phyloP scores from a whole-genome alignment of 1,140 invertebrate species.

The Schlechtendalia chinensis region DNA sequence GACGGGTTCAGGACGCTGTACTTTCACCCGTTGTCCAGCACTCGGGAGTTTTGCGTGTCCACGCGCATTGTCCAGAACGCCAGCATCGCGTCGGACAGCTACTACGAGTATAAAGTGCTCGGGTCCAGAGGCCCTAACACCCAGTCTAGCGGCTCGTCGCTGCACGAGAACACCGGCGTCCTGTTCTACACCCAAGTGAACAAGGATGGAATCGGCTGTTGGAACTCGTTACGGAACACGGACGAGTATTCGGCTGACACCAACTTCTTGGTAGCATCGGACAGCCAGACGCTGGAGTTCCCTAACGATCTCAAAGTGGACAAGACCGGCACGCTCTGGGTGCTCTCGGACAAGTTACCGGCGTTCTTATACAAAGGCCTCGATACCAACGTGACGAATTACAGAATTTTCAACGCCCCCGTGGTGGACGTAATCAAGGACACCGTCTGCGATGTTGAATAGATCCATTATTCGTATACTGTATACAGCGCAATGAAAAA shows the following conservation, averaged over 20 bases:
- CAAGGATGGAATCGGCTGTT: constrained; percentile 73
- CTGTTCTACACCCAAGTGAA: constrained; percentile 75
- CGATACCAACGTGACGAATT: constrained; percentile 74
- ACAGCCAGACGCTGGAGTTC: constrained; percentile 73
- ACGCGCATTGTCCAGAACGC: constrained; percentile 66
- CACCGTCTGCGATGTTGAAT: constrained; percentile 66
- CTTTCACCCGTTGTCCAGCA: constrained; percentile 74
- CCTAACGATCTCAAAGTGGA: constrained; percentile 76
- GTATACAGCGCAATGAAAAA: not conserved
- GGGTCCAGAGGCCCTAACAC: constrained; percentile 69
- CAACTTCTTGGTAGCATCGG: constrained; percentile 66
- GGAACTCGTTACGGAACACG: constrained; percentile 61
- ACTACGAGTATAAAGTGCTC: constrained; percentile 66
- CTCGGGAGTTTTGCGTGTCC: constrained; percentile 66
- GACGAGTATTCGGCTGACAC: constrained; percentile 56
- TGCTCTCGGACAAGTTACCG: constrained; percentile 77
- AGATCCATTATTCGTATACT: constrained; percentile 51
- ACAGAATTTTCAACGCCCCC: constrained; percentile 70
- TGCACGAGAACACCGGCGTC: constrained; percentile 69
- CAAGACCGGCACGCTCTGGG: constrained; percentile 64
- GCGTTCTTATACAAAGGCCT: constrained; percentile 69
- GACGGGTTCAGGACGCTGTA: constrained; percentile 71
- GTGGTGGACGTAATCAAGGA: constrained; percentile 65
- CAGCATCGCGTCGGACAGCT: constrained; percentile 61
- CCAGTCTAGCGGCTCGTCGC: constrained; percentile 71